phyloP scores from a whole-genome alignment of 2,797 vertebrate species.

The Silurus aristotelis region DNA sequence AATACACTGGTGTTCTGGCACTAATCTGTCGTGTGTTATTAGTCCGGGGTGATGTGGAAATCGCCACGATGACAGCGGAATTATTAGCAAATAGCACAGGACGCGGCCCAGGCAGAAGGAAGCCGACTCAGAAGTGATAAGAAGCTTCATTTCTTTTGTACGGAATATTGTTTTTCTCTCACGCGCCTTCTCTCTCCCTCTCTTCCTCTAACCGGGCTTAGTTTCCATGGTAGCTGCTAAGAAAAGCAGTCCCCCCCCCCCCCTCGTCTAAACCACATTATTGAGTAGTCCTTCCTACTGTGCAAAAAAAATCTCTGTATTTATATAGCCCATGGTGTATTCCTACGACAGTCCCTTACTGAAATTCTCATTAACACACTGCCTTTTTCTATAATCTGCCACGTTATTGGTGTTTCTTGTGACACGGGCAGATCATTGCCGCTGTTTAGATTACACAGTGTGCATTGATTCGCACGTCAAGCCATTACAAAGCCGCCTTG shows the following conservation, averaged over 20 bases:
- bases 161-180: conserved; percentile 31
- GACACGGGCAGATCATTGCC: background rate
- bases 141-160: conserved; percentile 57
- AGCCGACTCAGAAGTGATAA: background rate
- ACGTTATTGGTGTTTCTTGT: background rate
- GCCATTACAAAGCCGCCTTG: background rate
- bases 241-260: conserved; percentile 52
- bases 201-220: conserved; percentile 23
- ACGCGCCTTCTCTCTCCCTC: background rate
- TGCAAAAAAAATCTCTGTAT: conserved; percentile 23
- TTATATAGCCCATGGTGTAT: conserved; percentile 26
- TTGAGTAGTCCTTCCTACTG: conserved; percentile 47
- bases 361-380: conserved; percentile 31
- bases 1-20: conserved; percentile 31
- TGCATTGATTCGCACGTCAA: background rate
- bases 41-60: conserved; percentile 18
- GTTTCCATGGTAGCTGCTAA: conserved; percentile 63
- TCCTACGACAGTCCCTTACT: conserved; percentile 20
- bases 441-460: background rate
- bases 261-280: conserved; percentile 42
- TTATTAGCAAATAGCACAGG: conserved; percentile 28
- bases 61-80: conserved; percentile 18
- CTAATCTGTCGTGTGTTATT: conserved; percentile 45
- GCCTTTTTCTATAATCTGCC: background rate
- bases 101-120: conserved; percentile 10